Evolutionary conservation across 2,888 invertebrate species (phyloP).

Genomic region (Heliconius charithonia): DNA sequence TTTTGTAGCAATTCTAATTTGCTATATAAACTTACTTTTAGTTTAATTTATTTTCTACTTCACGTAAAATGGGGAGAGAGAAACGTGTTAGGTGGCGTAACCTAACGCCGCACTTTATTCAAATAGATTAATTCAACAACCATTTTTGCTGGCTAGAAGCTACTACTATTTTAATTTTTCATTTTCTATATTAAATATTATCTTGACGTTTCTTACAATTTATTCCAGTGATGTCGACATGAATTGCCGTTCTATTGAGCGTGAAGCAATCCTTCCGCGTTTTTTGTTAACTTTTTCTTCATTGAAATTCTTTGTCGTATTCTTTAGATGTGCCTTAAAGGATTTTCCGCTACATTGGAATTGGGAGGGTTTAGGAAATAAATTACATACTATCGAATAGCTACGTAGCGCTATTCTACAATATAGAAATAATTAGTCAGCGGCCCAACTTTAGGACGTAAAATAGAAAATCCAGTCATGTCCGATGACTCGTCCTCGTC

Average conservation of each 20-base stretch:
- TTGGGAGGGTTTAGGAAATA: constrained; percentile 28
- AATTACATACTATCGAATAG: not conserved
- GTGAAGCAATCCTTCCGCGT: constrained; percentile 41
- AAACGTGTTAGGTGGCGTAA: not conserved
- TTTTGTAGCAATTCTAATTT: not conserved
- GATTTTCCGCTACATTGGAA: constrained; percentile 24
- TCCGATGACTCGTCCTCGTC: no score
- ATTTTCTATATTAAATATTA: not conserved
- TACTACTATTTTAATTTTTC: not conserved
- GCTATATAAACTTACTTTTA: not conserved
- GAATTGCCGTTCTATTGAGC: constrained; percentile 40
- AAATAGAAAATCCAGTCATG: no score
- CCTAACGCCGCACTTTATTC: not conserved
- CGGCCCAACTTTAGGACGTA: no score
- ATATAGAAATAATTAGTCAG: no score
- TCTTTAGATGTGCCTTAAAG: constrained; percentile 25
- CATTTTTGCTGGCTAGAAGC: not conserved
- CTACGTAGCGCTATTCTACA: no score
- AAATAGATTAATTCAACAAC: not conserved
- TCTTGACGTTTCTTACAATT: constrained; percentile 16
- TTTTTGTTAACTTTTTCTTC: constrained; percentile 39
- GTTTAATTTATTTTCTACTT: not conserved
- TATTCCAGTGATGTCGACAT: constrained; percentile 37
- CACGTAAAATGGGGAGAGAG: not conserved
- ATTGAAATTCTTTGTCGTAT: constrained; percentile 39